Base-by-base conservation (phyloP, 2,888 invertebrate species). In the Cylloceria caligata region DNA sequence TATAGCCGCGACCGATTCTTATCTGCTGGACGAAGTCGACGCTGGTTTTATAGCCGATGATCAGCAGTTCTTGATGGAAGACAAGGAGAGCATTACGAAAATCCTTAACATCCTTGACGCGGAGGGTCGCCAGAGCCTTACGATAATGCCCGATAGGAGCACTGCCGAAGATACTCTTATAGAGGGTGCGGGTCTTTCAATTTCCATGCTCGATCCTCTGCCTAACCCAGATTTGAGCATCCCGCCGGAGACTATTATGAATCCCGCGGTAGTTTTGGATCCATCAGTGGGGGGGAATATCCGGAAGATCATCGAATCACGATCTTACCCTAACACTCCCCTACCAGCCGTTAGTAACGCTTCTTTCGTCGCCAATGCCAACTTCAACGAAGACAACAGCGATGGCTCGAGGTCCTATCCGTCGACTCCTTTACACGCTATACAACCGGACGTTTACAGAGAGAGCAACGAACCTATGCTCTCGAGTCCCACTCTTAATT, bases 321-420 rank as follows among this genome's bases (percentile, higher is more conserved):
- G 93, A n/a, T 93, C 93, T 0, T 93, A 93, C 84, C 92, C 93
- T 0, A 93, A 93, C 74, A 93, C 93, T 7, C 93, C 93, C 3
- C 77, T 92, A 72, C 92, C 93, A n/a, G 78, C 89, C n/a, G 65
- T 57, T 0, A 68, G 42, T 2, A 27, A 57, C 9, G 39, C 60
- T 73, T 85, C 5, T 73, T 84, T 81, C 84, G 13, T 87, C 86
- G 21, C 84, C 83, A 3, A 64, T 19, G 34, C 68, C 7, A 69
- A 16, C 34, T 83, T 80, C 62, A 76, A 13, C 67, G 92, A 92
- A 27, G 91, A 92, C 24, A 86, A 80, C 52, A 89, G 88, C 71
- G 90, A 89, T 71, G 90, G 89, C 2, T 96, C 96, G 13, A 95
- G 96, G 89, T 97, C 97, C 0, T 96, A 96, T 92, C 97, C 97